Evolutionary conservation across 2,888 invertebrate genomes (phyloP).

Genomic region (Drosophila stalkeri): DNA sequence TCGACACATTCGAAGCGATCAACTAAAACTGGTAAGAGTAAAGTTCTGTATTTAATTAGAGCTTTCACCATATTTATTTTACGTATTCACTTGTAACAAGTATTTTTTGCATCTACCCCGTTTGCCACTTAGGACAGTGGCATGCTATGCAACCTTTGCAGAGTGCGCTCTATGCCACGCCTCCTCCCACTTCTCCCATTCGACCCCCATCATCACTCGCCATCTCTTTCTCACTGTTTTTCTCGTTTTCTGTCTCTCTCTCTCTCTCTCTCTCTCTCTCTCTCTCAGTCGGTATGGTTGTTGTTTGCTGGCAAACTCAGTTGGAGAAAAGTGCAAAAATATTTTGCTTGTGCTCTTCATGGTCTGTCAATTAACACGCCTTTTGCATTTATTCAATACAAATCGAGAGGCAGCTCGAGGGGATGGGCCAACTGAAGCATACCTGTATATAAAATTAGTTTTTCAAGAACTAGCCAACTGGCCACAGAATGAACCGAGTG

Average conservation of each 20-base stretch:
- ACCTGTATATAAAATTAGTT: slow-evolving; percentile 75
- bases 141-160: slow-evolving; percentile 18
- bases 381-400: slow-evolving; percentile 81
- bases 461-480: slow-evolving; percentile 52
- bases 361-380: slow-evolving; percentile 82
- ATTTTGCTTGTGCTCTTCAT: slow-evolving; percentile 69
- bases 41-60: slow-evolving; percentile 8
- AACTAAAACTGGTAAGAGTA: not conserved
- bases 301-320: slow-evolving; percentile 18
- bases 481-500: slow-evolving; percentile 6
- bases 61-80: slow-evolving; percentile 1
- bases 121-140: not conserved
- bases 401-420: slow-evolving; percentile 59
- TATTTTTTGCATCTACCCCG: slow-evolving; percentile 12
- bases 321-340: slow-evolving; percentile 66
- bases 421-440: slow-evolving; percentile 20
- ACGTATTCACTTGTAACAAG: slow-evolving; percentile 8
- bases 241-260: not conserved
- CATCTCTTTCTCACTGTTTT: not conserved
- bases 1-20: not conserved
- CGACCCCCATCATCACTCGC: no score
- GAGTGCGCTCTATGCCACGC: slow-evolving; percentile 8
- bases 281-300: slow-evolving; percentile 5
- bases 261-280: not conserved
- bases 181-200: slow-evolving; percentile 5